Base-by-base conservation (phyloP, 2,888 invertebrate species). In the Blastobasis adustella region DNA sequence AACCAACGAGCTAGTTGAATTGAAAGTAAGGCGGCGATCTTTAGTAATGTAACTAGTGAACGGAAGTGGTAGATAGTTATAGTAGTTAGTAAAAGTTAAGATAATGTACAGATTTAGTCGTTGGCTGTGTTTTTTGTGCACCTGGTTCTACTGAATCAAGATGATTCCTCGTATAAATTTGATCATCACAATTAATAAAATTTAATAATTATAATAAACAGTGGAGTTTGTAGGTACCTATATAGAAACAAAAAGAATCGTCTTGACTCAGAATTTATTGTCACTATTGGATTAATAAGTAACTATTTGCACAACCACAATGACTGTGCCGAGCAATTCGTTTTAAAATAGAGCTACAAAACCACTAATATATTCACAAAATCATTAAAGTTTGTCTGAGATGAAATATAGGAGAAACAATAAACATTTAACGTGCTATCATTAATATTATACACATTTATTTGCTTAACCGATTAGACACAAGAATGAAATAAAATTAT, bases 121-220 rank as follows among this genome's bases (percentile, higher is more conserved):
- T 86, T 87, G 87, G 85, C 76, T 82, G 85, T 84, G 73, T 72
- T 82, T 82, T 85, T 79, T 85, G 82, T 82, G 84, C 86, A 86
- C 84, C 86, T 87, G 87, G 86, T 82, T 61, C 56, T 60, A 59
- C 62, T 68, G 64, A 62, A 54, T 66, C 68, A 69, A 73, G 74
- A 72, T 70, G 60, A 65, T 77, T 69, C 57, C 9, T 8, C 5
- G 6, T 5, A 9, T 9, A 2, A 23, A 23, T 23, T 23, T 23
- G 23, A 3, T 23, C 3, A 23, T n/a, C n/a, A n/a, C n/a, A n/a
- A n/a, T 40, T 40, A 40, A 40, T 40, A 40, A 40, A 40, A 10
- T n/a, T 38, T 38, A 37, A 37, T 3, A 40, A 40, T 2, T 6
- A 40, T 3, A 40, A 40, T 40, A 4, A 40, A 40, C 23, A 23